Percentiles rank a stretch among this genome's conserved stretches.
phyloP scores from a whole-genome alignment of 2,113 vertebrate species.

The Ia io region DNA sequence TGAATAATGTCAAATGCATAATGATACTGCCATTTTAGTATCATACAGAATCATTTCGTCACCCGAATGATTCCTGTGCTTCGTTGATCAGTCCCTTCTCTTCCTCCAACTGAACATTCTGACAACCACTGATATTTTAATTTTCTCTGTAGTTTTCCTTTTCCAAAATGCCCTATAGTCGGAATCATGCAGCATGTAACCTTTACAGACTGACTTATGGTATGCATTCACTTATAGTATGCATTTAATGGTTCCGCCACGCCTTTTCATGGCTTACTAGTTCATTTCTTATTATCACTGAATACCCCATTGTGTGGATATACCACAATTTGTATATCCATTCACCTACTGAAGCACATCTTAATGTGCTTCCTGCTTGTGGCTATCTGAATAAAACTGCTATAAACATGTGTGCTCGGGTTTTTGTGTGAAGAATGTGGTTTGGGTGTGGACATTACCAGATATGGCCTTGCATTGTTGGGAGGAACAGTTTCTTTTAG shows the following conservation, averaged over 20 bases:
- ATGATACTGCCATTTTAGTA: too few relatives aligned
- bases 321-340: neutral
- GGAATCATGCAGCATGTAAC: neutral
- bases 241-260: neutral
- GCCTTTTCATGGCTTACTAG: neutral
- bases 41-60: neutral
- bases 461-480: neutral
- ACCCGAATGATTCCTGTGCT: too few relatives aligned
- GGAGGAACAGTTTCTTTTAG: neutral
- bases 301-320: neutral
- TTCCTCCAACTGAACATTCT: neutral
- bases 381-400: neutral
- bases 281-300: neutral
- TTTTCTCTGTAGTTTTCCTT: neutral
- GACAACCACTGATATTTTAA: neutral
- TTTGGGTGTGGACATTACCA: neutral
- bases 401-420: neutral
- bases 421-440: neutral
- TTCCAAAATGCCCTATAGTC: neutral
- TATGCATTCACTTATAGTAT: neutral
- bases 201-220: neutral
- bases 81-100: too few relatives aligned
- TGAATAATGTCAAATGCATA: neutral
- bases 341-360: neutral
- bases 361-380: neutral